Evolutionary conservation across 1,140 invertebrate species (phyloP).

Genomic region (Drosophila ogumai): DNA sequence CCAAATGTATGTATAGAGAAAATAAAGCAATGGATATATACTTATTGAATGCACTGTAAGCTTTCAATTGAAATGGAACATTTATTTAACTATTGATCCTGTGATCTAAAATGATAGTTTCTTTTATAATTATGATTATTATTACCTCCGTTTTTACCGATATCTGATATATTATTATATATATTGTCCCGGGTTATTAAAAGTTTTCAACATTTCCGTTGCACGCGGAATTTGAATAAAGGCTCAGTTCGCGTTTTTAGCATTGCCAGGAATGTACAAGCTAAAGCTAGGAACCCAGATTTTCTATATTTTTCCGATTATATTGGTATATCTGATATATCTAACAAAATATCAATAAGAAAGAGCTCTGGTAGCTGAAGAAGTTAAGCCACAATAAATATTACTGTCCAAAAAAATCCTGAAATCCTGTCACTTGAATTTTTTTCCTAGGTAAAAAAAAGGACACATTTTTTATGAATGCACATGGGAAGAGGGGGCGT

Average conservation of each 20-base stretch:
- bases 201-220: no score
- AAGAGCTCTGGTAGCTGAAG: no score
- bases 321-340: no score
- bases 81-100: neutral
- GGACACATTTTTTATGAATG: neutral
- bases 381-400: neutral
- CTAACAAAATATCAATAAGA: no score
- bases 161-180: neutral
- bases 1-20: slow-evolving; percentile 45
- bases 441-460: neutral
- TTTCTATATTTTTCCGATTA: no score
- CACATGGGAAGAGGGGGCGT: neutral
- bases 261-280: no score
- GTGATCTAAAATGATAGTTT: neutral
- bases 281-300: no score
- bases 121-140: no score
- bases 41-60: slow-evolving; percentile 14
- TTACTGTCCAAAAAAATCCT: neutral
- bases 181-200: no score
- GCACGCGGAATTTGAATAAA: no score
- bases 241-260: no score
- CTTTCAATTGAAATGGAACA: neutral
- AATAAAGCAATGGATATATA: slow-evolving; percentile 50
- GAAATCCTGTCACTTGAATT: neutral
- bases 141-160: neutral